Evolutionary conservation across 2,888 invertebrate genomes (phyloP).

Genomic region (Chaetoderma sp.): DNA sequence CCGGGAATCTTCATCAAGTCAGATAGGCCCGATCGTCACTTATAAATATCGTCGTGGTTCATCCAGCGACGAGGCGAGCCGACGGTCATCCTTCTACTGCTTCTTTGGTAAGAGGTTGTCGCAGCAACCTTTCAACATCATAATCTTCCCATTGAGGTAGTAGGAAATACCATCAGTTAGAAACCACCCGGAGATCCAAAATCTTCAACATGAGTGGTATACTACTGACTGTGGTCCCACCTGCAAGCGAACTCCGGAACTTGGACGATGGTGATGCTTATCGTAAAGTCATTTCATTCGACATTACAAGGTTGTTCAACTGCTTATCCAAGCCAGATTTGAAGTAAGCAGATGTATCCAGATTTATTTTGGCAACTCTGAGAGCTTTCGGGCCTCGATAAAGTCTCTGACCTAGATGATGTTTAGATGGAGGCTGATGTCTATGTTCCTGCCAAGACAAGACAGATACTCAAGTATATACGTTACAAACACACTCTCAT

Average conservation of each 20-base stretch:
- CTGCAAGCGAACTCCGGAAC: background rate
- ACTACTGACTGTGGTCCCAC: background rate
- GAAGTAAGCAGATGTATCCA: conserved; percentile 14
- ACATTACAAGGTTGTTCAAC: conserved; percentile 27
- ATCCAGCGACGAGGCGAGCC: too few species aligned
- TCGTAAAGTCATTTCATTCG: conserved; percentile 23
- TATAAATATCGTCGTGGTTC: too few species aligned
- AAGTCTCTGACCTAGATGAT: conserved; percentile 20
- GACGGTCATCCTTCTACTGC: too few species aligned
- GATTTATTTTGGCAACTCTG: conserved; percentile 14
- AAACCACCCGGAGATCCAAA: too few species aligned
- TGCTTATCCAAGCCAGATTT: conserved; percentile 19
- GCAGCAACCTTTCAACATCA: too few species aligned
- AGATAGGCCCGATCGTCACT: too few species aligned
- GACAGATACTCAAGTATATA: conserved; percentile 26
- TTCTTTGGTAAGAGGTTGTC: too few species aligned
- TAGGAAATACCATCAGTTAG: too few species aligned
- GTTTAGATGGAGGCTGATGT: conserved; percentile 20
- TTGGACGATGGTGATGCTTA: conserved; percentile 20
- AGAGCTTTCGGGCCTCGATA: conserved; percentile 4
- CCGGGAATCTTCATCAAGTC: too few species aligned
- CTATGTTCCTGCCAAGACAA: conserved; percentile 17
- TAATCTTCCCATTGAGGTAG: too few species aligned
- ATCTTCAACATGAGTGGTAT: too few species aligned
- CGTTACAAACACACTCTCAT: conserved; percentile 19